phyloP scores from a whole-genome alignment of 2,888 invertebrate species.

The Tyria jacobaeae region DNA sequence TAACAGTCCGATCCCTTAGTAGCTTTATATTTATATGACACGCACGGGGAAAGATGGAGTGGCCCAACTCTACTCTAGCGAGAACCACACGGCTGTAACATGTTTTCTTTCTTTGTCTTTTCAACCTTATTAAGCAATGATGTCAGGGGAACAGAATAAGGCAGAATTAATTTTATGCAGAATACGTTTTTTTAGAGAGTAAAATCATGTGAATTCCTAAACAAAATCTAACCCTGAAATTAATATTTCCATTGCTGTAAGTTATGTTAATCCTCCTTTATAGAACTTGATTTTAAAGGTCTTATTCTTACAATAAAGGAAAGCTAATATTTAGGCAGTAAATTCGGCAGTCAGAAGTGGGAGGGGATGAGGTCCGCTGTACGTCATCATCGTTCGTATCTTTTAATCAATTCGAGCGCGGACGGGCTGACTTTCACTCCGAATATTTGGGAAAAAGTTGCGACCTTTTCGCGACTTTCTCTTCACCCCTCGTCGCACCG shows the following conservation, averaged over 20 bases:
- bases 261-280: not conserved
- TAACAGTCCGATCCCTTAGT: no score
- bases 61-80: no score
- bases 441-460: constrained; percentile 86
- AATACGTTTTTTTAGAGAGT: no score
- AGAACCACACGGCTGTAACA: no score
- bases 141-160: no score
- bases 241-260: not conserved
- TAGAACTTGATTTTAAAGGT: not conserved
- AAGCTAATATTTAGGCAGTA: not conserved
- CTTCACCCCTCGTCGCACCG: constrained; percentile 56
- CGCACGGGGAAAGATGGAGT: no score
- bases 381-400: constrained; percentile 40
- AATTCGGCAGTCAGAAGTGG: not conserved
- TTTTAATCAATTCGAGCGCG: constrained; percentile 72
- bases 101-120: no score
- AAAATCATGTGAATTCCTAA: not conserved
- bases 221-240: not conserved
- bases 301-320: not conserved
- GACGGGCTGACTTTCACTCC: constrained; percentile 78
- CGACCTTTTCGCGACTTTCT: constrained; percentile 86
- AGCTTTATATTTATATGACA: no score
- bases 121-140: no score
- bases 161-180: no score
- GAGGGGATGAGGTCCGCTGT: constrained; percentile 8